Evolutionary conservation across 2,797 vertebrate genomes (phyloP), one percentile per base, ranked within the genome.

Genomic region (Borostomias antarcticus): DNA sequence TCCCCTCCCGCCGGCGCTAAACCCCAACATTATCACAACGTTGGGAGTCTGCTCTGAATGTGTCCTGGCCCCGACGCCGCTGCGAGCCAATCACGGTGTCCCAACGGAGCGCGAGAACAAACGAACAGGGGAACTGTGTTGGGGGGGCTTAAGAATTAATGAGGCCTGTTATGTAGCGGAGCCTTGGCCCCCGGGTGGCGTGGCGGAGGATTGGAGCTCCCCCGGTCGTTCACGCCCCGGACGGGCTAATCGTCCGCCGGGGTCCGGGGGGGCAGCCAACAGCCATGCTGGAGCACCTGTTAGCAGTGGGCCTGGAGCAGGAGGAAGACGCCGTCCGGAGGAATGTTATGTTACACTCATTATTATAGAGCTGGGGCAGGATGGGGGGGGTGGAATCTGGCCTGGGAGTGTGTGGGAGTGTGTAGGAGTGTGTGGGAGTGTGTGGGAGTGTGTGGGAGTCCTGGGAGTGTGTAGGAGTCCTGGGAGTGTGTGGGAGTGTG

Each of bases 231-330:
- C 37, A 52, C 54, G 61, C 52, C 63, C 67, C 69, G 72, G 75
- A 72, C 56, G 62, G 30, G n/a, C 61, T 80, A 56, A 87, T 80
- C 76, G 74, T n/a, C n/a, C n/a, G n/a, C n/a, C n/a, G n/a, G 61
- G 62, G 69, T 68, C 52, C 29, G 72, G 74, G 70, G 62, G 74
- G 56, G 79, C 74, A 56, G 77, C 63, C 52, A 70, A 74, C 71
- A 64, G 13, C 10, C n/a, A 50, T 25, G 19, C n/a, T 33, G 0
- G 19, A 58, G 73, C 73, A 76, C 80, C 77, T 83, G 76, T 82
- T 68, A 66, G 61, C 50, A 63, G 68, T 63, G 62, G n/a, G 64
- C 62, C 61, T n/a, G 58, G 75, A 84, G 83, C 73, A 81, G 79
- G 61, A 57, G 35, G 73, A 28, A 29, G 76, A 65, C 58, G 66